Evolutionary conservation across 2,797 vertebrate species (phyloP), one percentile per base, ranked within the genome.

Genomic region (Cuculus canorus): DNA sequence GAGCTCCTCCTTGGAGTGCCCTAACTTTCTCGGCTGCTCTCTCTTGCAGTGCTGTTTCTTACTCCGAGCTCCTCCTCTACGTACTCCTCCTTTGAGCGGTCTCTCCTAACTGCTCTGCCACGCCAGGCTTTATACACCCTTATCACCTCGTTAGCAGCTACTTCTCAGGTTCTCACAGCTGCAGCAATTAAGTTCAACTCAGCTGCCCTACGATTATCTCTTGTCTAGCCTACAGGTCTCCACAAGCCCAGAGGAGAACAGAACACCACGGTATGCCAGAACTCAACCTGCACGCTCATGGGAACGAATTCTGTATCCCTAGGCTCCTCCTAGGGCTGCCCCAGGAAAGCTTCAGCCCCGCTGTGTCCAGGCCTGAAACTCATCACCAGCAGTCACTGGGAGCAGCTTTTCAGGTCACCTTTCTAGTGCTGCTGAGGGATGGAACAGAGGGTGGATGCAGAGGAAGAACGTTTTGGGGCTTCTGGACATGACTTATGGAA

Each of bases 261-360:
- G 43, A 15, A 43, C 15, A 21, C 32, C 8, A 6, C 1, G 1
- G 33, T 41, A 63, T 41, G 48, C 35, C 13, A 64, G 35, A 76
- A 56, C 18, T 21, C 63, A 43, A 63, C 50, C 32, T 35, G 15
- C 64, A 63, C 10, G 13, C 41, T 63, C 41, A 41, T 17, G 28
- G 30, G 30, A 60, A 21, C 0, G 2, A 63, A 48, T 23, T 63
- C 47, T 0, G 0, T 47, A 33, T 33, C 54, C 13, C n/a, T n/a
- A 13, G 37, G 27, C 10, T 14, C 17, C 7, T 63, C 25, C 23
- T 17, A 28, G 48, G 37, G 45, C 13, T 54, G 47, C 30, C 13
- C n/a, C 15, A 21, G 16, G 39, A 53, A 33, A 64, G 9, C 12
- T 10, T 43, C 39, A 37, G 30, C 9, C 5, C 21, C 17, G 2